Base-by-base conservation (phyloP, 2,888 invertebrate species). In the Lissonota sp. region DNA sequence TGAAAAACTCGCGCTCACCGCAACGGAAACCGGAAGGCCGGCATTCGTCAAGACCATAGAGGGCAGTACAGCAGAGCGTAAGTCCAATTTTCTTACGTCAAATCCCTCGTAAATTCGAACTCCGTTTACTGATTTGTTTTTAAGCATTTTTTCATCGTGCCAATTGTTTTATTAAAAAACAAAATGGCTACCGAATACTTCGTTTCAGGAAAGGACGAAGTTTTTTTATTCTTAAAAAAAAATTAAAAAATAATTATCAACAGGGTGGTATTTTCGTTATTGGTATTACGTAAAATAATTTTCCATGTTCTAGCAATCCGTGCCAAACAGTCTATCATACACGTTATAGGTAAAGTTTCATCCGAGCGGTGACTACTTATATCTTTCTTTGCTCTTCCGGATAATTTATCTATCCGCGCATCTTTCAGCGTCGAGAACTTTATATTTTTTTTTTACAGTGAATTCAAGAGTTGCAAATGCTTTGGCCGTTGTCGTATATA, bases 21-120 rank as follows among this genome's bases (percentile, higher is more conserved):
- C 92, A 85, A 87, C 78, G 14, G 90, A 88, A 44, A 94, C 94
- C 77, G 95, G 95, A 80, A 96, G 94, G 86, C 97, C 97, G 1
- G 93, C 94, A 72, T 97, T 97, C 89, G 93, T 94, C 39, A 96
- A 95, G 92, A 96, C 96, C 60, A 94, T 97, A 79, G 95, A 96
- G 91, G 97, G 97, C 87, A 94, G 95, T 85, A 96, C 95, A 89
- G 95, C 96, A 85, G 96, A 96, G 95, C 96, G 97, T 97, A 94
- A 96, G 97, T 96, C 14, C 55, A 16, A 16, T 42, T 12, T 42
- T 16, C 14, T 90, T 57, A 26, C 49, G 6, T 49, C 49, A 49
- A 12, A 10, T 12, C 6, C 49, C 10, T 49, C 49, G 10, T n/a
- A n/a, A 49, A 5, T 49, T 49, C 49, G 10, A 49, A 49, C 26